Evolutionary conservation across 2,113 vertebrate species (phyloP), one percentile per base, ranked within the genome.

Genomic region (Cyphomyrus discorhynchus): DNA sequence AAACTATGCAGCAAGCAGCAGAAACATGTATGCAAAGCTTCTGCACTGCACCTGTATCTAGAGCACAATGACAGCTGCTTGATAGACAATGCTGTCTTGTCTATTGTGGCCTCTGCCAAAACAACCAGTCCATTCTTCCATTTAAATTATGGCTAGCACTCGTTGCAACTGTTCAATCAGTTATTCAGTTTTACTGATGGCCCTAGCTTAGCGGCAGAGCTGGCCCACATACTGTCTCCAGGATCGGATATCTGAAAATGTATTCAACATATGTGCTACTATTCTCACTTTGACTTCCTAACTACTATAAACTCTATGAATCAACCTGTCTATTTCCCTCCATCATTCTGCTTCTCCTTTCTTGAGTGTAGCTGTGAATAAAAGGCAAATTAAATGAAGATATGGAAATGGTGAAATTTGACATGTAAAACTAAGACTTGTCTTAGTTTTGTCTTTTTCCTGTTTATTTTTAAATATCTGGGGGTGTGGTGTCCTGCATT

Each of bases 141-240:
- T 91, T 94, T 92, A 93, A 92, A 92, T 94, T 91, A 91, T 92
- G 93, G 93, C 91, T 92, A 90, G 92, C 92, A 89, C 91, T 90
- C 92, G 87, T 77, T 95, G 94, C 94, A 95, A 94, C 94, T 96
- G 95, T 94, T 93, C n/a, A 70, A 70, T 70, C 27, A 70, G 62
- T 70, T 31, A 66, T 66, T 66, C 62, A 66, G 62, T 66, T 66
- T 66, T 27, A 62, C 7, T 27, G 9, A 11, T 0, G 10, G 8
- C 3, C 58, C 58, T n/a, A 66, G 62, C 62, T 11, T 66, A 66
- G 62, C 9, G n/a, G 62, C 3, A 70, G n/a, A 31, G 62, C 62
- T 70, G 27, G 62, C 9, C n/a, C 62, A 4, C n/a, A 70, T 31
- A 5, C n/a, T 13, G 62, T 70, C n/a, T 31, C 27, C 27, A 31